phyloP scores from a whole-genome alignment of 92 coral and sea anemone genomes.

The Siderastrea siderea region DNA sequence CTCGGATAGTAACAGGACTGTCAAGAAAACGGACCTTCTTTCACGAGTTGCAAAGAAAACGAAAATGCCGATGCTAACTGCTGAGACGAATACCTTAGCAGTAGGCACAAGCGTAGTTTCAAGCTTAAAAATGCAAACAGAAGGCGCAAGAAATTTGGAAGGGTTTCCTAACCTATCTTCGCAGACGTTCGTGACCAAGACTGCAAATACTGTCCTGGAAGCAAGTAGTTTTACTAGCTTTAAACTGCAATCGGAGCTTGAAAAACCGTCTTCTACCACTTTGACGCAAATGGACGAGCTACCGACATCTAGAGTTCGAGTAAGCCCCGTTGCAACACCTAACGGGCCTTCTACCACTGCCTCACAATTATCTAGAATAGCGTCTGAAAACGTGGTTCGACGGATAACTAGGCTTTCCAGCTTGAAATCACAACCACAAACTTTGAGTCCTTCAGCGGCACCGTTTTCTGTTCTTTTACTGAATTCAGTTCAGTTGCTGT shows the following conservation, averaged over 20 bases:
- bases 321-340: not conserved
- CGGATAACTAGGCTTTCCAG: not conserved
- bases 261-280: not conserved
- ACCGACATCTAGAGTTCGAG: not conserved
- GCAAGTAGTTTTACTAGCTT: not conserved
- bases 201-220: not conserved
- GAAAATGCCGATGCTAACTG: not conserved
- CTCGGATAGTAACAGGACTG: not conserved
- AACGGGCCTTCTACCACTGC: not conserved
- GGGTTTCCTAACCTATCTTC: not conserved
- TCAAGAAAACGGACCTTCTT: slow-evolving; percentile 3
- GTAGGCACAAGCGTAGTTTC: not conserved
- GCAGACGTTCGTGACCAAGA: not conserved
- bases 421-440: not conserved
- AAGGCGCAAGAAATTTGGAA: not conserved
- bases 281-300: not conserved
- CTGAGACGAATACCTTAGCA: not conserved
- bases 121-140: not conserved
- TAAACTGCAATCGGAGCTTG: not conserved
- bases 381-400: not conserved
- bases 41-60: not conserved
- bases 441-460: not conserved
- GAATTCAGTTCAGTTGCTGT: not conserved
- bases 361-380: not conserved
- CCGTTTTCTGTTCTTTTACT: not conserved